Base-by-base conservation (phyloP, 1,140 invertebrate genomes). In the Pseudobourletiella spinata region DNA sequence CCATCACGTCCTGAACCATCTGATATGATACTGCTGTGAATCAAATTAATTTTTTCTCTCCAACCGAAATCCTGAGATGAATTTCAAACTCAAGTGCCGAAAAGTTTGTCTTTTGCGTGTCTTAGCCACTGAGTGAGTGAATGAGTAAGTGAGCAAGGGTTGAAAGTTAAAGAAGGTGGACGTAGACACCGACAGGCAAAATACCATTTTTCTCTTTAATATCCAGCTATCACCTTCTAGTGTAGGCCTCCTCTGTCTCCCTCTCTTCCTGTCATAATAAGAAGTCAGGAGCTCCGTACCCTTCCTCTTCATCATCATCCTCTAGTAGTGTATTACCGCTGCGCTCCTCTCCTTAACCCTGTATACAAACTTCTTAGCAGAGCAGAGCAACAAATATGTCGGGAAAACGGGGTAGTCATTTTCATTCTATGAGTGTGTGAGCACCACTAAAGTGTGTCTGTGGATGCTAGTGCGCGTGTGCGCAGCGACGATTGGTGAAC, bases 41-140 rank as follows among this genome's bases (percentile, higher is more conserved):
- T 65, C 64, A 56, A 65, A 65, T 65, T 65, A 65, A 65, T 58
- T 51, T 61, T 65, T 61, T 65, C 48, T 22, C 16, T 29, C 43
- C 22, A 18, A 2, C 4, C 1, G 26, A 28, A 30, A 42, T 64
- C 50, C 29, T 64, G 63, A 64, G 57, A 44, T 64, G 63, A 64
- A 64, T 64, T 64, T 56, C 43, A 59, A 64, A 57, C 48, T 51
- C 24, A 59, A 57, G 42, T 50, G 44, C 46, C 46, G 57, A 59
- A 59, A 51, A 48, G 43, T 43, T 6, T 44, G 57, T 44, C 35
- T 42, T 42, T 42, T 14, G 35, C 11, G 35, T 42, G 14, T 39
- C 8, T 39, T 8, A 39, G 32, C n/a, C 8, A 39, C 8, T 39
- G 32, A 39, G 8, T 39, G 32, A 39, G 32, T 39, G 32, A 39